Evolutionary conservation across 2,888 invertebrate genomes (phyloP).

Genomic region (Ophioninae sp.): DNA sequence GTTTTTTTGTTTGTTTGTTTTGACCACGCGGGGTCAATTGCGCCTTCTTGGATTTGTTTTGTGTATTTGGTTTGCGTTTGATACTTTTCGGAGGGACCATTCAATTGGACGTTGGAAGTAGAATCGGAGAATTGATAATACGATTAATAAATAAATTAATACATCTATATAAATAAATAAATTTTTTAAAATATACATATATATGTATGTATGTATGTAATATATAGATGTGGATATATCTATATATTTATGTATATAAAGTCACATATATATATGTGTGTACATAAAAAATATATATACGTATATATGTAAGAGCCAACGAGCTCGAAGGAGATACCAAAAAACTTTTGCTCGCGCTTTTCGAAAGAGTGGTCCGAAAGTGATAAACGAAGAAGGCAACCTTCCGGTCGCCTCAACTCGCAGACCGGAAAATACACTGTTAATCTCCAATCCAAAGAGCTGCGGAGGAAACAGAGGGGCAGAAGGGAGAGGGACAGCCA

Average conservation of each 20-base stretch:
- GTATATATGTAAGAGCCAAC: background rate
- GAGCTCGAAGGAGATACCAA: constrained; percentile 26
- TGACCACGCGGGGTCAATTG: constrained; percentile 4
- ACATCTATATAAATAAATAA: too few species aligned
- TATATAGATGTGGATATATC: background rate
- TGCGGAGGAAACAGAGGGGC: background rate
- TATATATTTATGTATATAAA: background rate
- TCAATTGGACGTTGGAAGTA: constrained; percentile 1
- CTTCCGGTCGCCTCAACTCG: background rate
- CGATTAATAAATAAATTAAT: background rate
- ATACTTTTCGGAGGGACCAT: constrained; percentile 2
- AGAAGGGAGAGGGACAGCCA: background rate
- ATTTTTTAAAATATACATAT: background rate
- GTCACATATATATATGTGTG: background rate
- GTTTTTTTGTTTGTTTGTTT: constrained; percentile 18
- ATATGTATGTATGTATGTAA: background rate
- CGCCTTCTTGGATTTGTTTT: constrained; percentile 1
- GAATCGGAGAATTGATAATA: background rate
- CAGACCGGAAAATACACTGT: background rate
- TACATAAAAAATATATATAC: background rate
- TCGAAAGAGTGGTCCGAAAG: constrained; percentile 15
- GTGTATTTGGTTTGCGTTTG: background rate
- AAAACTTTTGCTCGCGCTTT: constrained; percentile 7
- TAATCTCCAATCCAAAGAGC: background rate
- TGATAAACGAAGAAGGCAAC: background rate